These are phyloP conservation scores for Caloenas nicobarica DNA, from an alignment of 2,113 vertebrate species.

Conservation along the genomic window DNA sequence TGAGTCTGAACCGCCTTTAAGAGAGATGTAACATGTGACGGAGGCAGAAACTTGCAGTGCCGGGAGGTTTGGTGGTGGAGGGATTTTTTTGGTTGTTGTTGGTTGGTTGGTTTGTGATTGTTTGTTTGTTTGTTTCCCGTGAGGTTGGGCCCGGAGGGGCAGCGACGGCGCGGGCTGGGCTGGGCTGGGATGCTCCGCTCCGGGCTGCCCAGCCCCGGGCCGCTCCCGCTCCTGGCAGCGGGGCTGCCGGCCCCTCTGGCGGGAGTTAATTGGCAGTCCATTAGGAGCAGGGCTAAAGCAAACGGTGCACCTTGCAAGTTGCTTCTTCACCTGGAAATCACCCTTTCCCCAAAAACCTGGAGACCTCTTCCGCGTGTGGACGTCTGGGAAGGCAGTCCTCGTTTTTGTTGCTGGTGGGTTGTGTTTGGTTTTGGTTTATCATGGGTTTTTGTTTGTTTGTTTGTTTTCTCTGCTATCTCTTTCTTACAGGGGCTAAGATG, in stretches of 20 bases:
- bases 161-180: too few species aligned
- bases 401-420: neutral
- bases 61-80: neutral
- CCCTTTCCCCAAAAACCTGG: neutral
- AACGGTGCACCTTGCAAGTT: neutral
- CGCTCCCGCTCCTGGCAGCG: neutral
- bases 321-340: neutral
- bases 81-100: neutral
- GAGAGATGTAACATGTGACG: neutral
- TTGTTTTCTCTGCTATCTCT: accelerated
- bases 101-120: neutral
- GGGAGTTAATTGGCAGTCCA: neutral
- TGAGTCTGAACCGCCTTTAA: neutral
- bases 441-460: neutral
- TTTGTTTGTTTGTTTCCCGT: too few species aligned
- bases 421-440: too few species aligned
- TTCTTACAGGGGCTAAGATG: neutral
- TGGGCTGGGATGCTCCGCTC: neutral
- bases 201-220: neutral
- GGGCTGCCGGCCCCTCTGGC: too few species aligned
- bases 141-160: neutral
- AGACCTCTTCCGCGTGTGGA: neutral
- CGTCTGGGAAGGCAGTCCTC: neutral
- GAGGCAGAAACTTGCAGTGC: neutral
- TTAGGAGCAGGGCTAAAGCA: neutral